These are phyloP conservation scores for Oreochromis tanganicae DNA, from an alignment of 2,113 vertebrate species.

Conservation along the genomic window DNA sequence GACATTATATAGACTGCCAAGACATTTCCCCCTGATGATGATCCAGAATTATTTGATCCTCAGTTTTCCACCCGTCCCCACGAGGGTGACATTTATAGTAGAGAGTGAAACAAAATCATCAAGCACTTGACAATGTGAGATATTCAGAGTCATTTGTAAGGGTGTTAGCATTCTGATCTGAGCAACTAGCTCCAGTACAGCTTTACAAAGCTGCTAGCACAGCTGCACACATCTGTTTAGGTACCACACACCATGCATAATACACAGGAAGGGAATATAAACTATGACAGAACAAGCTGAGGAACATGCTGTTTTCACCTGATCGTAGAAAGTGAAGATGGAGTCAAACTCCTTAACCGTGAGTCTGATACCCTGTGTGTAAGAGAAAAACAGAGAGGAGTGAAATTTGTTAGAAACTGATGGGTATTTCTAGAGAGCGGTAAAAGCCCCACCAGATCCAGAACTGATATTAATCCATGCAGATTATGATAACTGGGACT, in stretches of 20 bases:
- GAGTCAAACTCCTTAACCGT: constrained; percentile 87
- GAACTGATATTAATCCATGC: constrained; percentile 64
- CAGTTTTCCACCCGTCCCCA: not conserved
- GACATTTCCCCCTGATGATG: not conserved
- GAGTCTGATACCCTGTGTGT: constrained; percentile 83
- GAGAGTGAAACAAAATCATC: not conserved
- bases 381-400: not conserved
- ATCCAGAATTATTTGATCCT: not conserved
- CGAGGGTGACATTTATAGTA: not conserved
- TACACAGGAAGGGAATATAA: not conserved
- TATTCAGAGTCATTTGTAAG: not conserved
- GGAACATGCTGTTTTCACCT: constrained; percentile 70
- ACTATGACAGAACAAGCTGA: not conserved
- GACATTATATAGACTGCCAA: not conserved
- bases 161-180: not conserved
- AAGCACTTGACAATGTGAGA: not conserved
- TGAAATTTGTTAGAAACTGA: constrained; percentile 13
- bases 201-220: not conserved
- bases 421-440: constrained; percentile 42
- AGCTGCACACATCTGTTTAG: not conserved
- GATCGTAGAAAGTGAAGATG: constrained; percentile 90
- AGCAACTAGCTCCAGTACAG: not conserved
- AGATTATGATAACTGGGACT: constrained; percentile 70
- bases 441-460: constrained; percentile 30
- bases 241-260: not conserved